phyloP scores from a whole-genome alignment of 1,140 invertebrate species.

The Notospermus geniculatus region DNA sequence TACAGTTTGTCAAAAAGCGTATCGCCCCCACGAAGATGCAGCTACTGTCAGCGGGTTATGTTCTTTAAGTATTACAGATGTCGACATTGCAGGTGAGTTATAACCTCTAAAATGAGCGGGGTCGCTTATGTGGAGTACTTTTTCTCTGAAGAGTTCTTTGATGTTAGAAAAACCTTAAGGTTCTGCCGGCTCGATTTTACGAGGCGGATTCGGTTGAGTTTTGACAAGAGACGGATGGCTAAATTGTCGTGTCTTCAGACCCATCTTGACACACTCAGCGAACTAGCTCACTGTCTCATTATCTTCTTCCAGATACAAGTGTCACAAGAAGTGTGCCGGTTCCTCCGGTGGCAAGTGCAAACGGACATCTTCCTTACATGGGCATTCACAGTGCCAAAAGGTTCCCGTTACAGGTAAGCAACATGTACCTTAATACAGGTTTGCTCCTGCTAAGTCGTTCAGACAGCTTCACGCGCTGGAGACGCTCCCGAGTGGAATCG shows the following conservation, averaged over 20 bases:
- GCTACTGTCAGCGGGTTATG: slow-evolving; percentile 12
- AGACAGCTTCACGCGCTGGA: too few relatives aligned
- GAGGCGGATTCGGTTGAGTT: too few relatives aligned
- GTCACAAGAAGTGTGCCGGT: slow-evolving; percentile 12
- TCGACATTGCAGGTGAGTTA: slow-evolving; percentile 12
- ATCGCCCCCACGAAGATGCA: slow-evolving; percentile 11
- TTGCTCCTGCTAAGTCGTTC: neutral
- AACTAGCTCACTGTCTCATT: too few relatives aligned
- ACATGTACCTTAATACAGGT: neutral
- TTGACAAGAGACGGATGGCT: too few relatives aligned
- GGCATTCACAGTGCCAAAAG: neutral
- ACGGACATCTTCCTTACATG: neutral
- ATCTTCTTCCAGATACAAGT: slow-evolving; percentile 12
- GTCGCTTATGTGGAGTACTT: too few relatives aligned
- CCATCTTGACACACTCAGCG: too few relatives aligned
- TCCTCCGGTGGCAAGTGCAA: neutral
- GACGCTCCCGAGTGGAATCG: too few relatives aligned
- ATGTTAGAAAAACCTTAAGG: too few relatives aligned
- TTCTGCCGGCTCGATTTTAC: neutral
- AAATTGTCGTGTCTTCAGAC: too few relatives aligned
- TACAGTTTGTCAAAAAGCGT: slow-evolving; percentile 5
- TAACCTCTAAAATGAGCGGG: too few relatives aligned
- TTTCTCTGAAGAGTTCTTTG: too few relatives aligned
- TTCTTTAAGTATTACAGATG: slow-evolving; percentile 12
- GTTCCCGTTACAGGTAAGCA: slow-evolving; percentile 7